Evolutionary conservation across 2,113 vertebrate species (phyloP).

Genomic region (Sprattus sprattus): DNA sequence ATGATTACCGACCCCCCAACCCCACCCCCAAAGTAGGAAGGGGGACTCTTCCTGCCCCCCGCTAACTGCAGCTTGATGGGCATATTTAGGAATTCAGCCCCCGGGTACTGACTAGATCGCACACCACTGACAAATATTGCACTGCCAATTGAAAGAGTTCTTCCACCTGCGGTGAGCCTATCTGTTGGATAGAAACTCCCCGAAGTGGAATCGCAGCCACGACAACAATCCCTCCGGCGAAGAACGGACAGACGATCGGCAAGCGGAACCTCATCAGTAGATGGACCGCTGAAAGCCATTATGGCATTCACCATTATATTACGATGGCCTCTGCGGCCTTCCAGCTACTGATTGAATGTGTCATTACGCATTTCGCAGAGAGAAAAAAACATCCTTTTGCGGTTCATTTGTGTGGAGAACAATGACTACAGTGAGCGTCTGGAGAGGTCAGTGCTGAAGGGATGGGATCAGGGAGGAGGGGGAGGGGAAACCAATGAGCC

Average conservation of each 20-base stretch:
- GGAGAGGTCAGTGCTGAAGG: background rate
- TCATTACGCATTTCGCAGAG: background rate
- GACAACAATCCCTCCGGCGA: background rate
- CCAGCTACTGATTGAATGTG: background rate
- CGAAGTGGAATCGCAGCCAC: background rate
- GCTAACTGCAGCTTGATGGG: background rate
- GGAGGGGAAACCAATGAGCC: background rate
- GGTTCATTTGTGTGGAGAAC: background rate
- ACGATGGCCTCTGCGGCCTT: background rate
- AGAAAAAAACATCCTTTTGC: background rate
- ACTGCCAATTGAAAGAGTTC: background rate
- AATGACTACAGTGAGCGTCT: background rate
- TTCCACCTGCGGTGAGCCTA: background rate
- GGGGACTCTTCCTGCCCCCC: background rate
- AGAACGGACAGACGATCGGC: background rate
- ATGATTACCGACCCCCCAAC: background rate
- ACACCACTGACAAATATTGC: background rate
- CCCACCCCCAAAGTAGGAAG: background rate
- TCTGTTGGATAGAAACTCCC: background rate
- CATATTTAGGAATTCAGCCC: background rate
- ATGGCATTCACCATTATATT: background rate
- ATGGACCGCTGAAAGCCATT: background rate
- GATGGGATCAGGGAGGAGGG: background rate
- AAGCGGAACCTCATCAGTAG: background rate
- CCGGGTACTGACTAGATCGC: background rate